Evolutionary conservation across 2,113 vertebrate species (phyloP), one percentile per base, ranked within the genome.

Genomic region (Odontophorus gujanensis): DNA sequence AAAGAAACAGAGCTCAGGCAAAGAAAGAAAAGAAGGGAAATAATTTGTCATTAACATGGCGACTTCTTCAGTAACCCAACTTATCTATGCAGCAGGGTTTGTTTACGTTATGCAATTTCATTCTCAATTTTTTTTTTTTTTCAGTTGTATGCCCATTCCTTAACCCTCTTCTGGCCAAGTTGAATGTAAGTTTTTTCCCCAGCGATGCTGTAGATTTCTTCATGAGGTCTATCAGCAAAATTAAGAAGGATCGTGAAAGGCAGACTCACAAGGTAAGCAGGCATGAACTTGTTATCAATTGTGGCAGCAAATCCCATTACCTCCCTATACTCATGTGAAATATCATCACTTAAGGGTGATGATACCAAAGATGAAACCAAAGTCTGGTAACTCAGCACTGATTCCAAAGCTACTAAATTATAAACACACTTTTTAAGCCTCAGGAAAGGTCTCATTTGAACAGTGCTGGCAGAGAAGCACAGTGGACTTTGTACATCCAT

Each of bases 201-300:
- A 5, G 0, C 0, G 53, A 71, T 18, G 61, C 84, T 30, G 38
- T 91, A 2, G 78, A 96, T 16, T 98, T 97, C 87, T 98, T 97
- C 58, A 42, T 71, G 40, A 93, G 77, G 65, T 74, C 95, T 11
- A 0, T 98, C 1, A 1, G 25, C 58, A 95, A 88, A 84, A 93
- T 98, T 32, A 97, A 95, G 92, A 20, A 91, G 65, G 84, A 96
- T 4, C 96, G 96, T 55, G 61, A 97, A 75, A 93, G 95, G 67
- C 91, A 89, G 1, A 0, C 3, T 40, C 62, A 95, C 26, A 79
- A 68, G 58, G 97, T 97, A 87, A 85, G 45, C 1, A 5, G 81
- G 68, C 3, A 3, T 28, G 47, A 42, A 63, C 80, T 71, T 38
- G 25, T 72, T 43, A 50, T 36, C 38, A 48, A 12, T 26, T 34